Evolutionary conservation across 2,113 vertebrate genomes (phyloP), one percentile per base, ranked within the genome.

Genomic region (Glaucomys volans): DNA sequence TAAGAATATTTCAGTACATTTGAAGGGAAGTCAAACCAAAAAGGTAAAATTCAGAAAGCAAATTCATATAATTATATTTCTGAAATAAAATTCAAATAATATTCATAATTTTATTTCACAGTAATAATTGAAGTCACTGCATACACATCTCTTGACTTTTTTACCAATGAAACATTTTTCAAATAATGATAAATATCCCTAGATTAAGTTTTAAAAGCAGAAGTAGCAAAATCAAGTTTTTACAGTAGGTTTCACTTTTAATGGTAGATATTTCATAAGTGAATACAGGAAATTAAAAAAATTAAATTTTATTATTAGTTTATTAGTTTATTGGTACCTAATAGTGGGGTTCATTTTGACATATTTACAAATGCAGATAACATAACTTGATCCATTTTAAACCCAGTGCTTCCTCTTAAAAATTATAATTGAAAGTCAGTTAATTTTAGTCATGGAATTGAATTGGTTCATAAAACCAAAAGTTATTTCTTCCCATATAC

Each of bases 101-200:
- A 62, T 44, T 79, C 59, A 37, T 2, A 44, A 59, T 66, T 66
- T 81, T 47, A 67, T 83, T 57, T 83, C 47, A 83, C 18, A 76
- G 10, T 54, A 64, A 50, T 40, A 67, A 88, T 69, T 92, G 76
- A 87, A 66, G 32, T 87, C 12, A 20, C 30, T 83, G 32, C 13
- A 75, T 76, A 67, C 2, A 47, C 20, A 88, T 50, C 1, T 67
- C 16, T 81, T 81, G 35, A 84, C 44, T 50, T 52, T 50, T 90
- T 76, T 50, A 57, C 37, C 32, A 54, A 4, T 22, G 24, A 54
- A 35, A 26, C 4, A 26, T 47, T 75, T 81, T 37, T 40, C 1
- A 69, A 95, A 74, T 20, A 87, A 67, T 50, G 74, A 76, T 83
- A 88, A 88, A 47, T 40, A 95, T 59, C 40, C 66, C 37, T 22